Evolutionary conservation across 2,113 vertebrate species (phyloP), one percentile per base, ranked within the genome.

Genomic region (Hyperoodon ampullatus): DNA sequence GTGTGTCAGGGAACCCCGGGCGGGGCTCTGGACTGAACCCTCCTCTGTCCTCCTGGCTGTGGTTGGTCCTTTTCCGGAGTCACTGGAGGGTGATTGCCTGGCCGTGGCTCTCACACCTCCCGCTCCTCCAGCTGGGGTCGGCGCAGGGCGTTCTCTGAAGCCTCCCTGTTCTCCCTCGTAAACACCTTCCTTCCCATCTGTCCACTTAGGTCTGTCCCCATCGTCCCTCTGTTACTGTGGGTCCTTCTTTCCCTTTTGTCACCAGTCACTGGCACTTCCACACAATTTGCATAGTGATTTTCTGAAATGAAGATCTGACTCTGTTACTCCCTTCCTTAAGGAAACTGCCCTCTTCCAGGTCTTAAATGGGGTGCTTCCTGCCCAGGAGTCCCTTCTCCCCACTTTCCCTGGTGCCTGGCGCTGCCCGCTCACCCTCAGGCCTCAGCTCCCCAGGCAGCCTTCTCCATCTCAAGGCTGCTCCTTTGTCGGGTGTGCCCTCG

Each of bases 361-460:
- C 44, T 92, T 68, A 28, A 33, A 0, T 21, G 58, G 30, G 35
- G 12, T 53, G 39, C 68, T 72, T 95, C 71, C 47, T 82, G 10
- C 55, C 15, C 13, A 30, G 42, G 30, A 53, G 65, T 65, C 53
- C 4, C 26, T 42, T 55, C 26, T 95, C 5, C 58, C 14, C 28
- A 2, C 15, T 23, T 35, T 26, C 16, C 44, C 26, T 12, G 5
- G 3, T 2, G 21, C 28, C 35, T 39, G 15, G 14, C 1, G 18
- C 9, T 14, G 61, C 5, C 0, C n/a, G 0, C 33, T 50, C 33
- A 39, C 30, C 12, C 3, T 35, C 13, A 13, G 68, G 63, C 65
- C n/a, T 88, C 30, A 3, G 15, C 39, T 39, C 47, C 26, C 75
- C 4, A 8, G 11, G 42, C 19, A 8, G 14, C 33, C 13, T 70